Conservation (phyloP, 2,888 invertebrate species). For the Apodemia mormo region DNA sequence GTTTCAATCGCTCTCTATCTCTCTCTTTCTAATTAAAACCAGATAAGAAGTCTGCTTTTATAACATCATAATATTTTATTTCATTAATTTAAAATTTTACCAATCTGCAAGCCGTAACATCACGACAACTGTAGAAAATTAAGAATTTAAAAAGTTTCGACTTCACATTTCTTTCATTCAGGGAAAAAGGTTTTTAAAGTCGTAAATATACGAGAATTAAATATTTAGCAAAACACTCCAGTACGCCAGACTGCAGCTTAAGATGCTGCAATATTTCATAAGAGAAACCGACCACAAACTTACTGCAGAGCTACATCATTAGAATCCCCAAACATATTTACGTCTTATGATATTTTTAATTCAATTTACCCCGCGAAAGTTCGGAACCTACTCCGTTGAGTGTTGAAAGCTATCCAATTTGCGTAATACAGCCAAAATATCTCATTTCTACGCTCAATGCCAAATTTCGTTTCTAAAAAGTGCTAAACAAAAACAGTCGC, state of each 20-base stretch:
- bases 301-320: slow-evolving; percentile 63
- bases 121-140: neutral
- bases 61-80: neutral
- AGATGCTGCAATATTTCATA: slow-evolving; percentile 22
- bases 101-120: neutral
- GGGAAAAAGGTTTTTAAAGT: neutral
- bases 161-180: neutral
- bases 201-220: neutral
- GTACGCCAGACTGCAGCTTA: slow-evolving; percentile 12
- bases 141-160: neutral
- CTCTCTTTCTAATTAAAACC: too few relatives aligned
- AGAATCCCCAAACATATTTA: slow-evolving; percentile 74
- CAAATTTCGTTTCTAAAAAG: slow-evolving; percentile 43
- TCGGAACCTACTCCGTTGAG: slow-evolving; percentile 80
- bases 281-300: slow-evolving; percentile 25
- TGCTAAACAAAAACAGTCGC: slow-evolving; percentile 27
- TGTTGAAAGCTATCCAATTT: slow-evolving; percentile 83
- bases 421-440: slow-evolving; percentile 82
- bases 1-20: too few relatives aligned
- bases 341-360: slow-evolving; percentile 81
- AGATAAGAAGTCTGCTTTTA: too few relatives aligned
- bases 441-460: slow-evolving; percentile 81
- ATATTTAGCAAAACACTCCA: neutral
- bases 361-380: slow-evolving; percentile 80
- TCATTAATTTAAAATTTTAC: neutral